Conservation (phyloP, 2,797 vertebrate genomes). For the Brachymystax lenok region DNA sequence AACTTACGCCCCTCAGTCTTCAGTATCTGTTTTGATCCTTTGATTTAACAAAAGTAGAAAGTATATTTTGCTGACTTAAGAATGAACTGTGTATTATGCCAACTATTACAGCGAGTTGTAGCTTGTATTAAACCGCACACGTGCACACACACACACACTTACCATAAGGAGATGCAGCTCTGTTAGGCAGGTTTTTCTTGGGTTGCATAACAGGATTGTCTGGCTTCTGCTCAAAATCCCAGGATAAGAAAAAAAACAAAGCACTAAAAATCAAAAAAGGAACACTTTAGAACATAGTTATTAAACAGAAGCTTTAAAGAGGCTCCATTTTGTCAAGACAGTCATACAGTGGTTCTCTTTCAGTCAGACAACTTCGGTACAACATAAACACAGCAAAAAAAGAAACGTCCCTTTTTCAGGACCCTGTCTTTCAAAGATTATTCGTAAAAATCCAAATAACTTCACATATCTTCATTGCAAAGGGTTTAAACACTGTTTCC, state of each 20-base stretch:
- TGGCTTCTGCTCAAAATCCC: slow-evolving; percentile 78
- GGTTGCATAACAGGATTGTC: slow-evolving; percentile 86
- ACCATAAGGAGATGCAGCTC: slow-evolving; percentile 94
- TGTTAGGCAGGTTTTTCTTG: slow-evolving; percentile 88
- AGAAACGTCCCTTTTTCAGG: too few species aligned
- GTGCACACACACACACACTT: slow-evolving; percentile 46
- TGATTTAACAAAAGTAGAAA: background rate
- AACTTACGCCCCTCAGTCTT: background rate
- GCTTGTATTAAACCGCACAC: background rate
- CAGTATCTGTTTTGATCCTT: background rate
- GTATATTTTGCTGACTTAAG: background rate
- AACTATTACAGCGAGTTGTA: background rate
- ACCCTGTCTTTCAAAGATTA: too few species aligned
- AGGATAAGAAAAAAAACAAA: slow-evolving; percentile 18
- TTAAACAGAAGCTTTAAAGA: background rate
- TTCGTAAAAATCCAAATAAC: too few species aligned
- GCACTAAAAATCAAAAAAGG: background rate
- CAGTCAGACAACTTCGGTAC: too few species aligned
- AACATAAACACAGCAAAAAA: too few species aligned
- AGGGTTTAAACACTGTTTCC: too few species aligned
- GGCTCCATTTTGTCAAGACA: background rate
- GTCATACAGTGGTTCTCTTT: too few species aligned
- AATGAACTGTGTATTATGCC: background rate
- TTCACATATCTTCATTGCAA: too few species aligned
- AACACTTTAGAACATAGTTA: background rate